phyloP scores from a whole-genome alignment of 2,888 invertebrate genomes.

The Brenthis daphne region DNA sequence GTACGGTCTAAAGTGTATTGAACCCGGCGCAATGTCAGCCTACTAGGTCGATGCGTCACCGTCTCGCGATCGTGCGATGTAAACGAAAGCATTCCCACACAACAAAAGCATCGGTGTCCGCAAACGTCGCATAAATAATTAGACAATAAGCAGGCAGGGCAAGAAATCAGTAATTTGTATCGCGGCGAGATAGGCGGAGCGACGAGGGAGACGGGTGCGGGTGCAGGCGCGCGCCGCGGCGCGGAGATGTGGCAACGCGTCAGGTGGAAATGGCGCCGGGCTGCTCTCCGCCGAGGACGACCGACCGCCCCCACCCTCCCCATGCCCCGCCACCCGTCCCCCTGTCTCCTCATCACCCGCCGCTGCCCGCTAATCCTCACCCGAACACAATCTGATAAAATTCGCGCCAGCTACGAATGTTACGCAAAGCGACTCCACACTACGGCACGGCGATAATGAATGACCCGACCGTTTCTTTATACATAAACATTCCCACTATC shows the following conservation, averaged over 20 bases:
- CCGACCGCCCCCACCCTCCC: slow-evolving; percentile 54
- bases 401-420: slow-evolving; percentile 81
- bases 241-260: slow-evolving; percentile 80
- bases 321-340: slow-evolving; percentile 52
- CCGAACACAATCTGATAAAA: slow-evolving; percentile 81
- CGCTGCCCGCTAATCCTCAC: slow-evolving; percentile 74
- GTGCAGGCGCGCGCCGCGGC: slow-evolving; percentile 71
- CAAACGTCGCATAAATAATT: slow-evolving; percentile 79
- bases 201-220: slow-evolving; percentile 69
- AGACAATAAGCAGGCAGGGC: slow-evolving; percentile 79
- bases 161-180: slow-evolving; percentile 81
- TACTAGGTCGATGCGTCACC: slow-evolving; percentile 72
- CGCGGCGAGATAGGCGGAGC: slow-evolving; percentile 75
- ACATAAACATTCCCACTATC: slow-evolving; percentile 65
- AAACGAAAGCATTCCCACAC: slow-evolving; percentile 68
- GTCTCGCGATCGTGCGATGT: slow-evolving; percentile 53
- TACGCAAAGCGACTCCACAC: slow-evolving; percentile 78
- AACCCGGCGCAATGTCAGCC: slow-evolving; percentile 67
- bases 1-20: slow-evolving; percentile 66
- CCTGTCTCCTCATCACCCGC: slow-evolving; percentile 56
- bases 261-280: slow-evolving; percentile 79
- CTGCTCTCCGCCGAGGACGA: slow-evolving; percentile 71
- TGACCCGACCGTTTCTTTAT: slow-evolving; percentile 68
- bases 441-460: slow-evolving; percentile 76
- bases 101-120: slow-evolving; percentile 68